Evolutionary conservation across 2,888 invertebrate species (phyloP).

Genomic region (Nebria salina): DNA sequence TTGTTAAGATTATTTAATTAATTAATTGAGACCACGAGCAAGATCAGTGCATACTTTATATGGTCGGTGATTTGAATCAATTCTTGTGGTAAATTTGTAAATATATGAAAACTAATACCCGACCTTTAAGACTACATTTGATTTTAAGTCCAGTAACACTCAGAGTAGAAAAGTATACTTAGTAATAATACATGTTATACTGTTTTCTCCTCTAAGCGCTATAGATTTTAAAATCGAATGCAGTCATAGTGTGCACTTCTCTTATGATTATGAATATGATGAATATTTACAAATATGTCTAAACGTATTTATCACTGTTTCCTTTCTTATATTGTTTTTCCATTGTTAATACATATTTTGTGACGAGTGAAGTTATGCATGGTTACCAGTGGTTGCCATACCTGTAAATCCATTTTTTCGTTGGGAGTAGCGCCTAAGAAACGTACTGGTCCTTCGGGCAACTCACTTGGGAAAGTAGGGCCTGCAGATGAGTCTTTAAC

Average conservation of each 20-base stretch:
- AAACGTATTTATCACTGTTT: slow-evolving; percentile 32
- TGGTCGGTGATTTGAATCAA: too few species aligned
- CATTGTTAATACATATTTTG: slow-evolving; percentile 2
- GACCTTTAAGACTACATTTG: too few species aligned
- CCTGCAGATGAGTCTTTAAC: slow-evolving; percentile 60
- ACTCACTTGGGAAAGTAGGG: slow-evolving; percentile 67
- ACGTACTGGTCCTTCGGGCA: slow-evolving; percentile 67
- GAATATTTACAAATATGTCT: slow-evolving; percentile 32
- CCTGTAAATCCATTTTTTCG: slow-evolving; percentile 60
- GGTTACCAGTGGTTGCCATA: slow-evolving; percentile 1
- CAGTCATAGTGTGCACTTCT: neutral
- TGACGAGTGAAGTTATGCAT: neutral
- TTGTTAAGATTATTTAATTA: slow-evolving; percentile 11
- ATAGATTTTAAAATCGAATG: neutral
- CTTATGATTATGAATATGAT: slow-evolving; percentile 8
- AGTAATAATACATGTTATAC: too few species aligned
- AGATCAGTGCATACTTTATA: neutral
- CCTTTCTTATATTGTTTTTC: neutral
- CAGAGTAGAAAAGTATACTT: too few species aligned
- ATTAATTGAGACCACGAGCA: slow-evolving; percentile 13
- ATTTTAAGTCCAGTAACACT: too few species aligned
- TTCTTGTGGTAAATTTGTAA: too few species aligned
- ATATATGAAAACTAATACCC: too few species aligned
- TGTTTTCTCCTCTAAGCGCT: too few species aligned
- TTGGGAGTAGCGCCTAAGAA: slow-evolving; percentile 70